Evolutionary conservation across 2,113 vertebrate genomes (phyloP).

Genomic region (Saimiri boliviensis): DNA sequence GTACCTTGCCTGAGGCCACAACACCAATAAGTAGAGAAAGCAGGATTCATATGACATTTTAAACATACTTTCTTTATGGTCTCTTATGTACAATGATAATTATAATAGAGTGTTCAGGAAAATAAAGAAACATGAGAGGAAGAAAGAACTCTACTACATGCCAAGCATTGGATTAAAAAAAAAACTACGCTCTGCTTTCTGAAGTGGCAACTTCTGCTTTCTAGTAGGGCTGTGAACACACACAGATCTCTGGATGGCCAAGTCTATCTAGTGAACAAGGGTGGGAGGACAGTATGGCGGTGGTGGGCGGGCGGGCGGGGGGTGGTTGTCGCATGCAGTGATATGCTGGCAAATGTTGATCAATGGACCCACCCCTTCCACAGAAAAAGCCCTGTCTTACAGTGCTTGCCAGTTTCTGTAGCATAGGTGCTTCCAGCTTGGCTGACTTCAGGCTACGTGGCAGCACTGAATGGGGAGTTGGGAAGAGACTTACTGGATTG

Average conservation of each 20-base stretch:
- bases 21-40: background rate
- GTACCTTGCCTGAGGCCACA: background rate
- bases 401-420: background rate
- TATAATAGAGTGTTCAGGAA: background rate
- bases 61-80: background rate
- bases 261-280: no score
- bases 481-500: background rate
- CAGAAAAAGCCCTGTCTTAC: background rate
- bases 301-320: fast-evolving
- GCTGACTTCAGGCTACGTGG: background rate
- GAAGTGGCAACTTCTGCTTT: background rate
- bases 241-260: background rate
- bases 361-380: background rate
- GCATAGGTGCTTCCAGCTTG: background rate
- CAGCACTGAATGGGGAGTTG: background rate
- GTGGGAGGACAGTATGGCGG: background rate
- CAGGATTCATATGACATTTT: background rate
- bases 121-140: background rate
- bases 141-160: background rate
- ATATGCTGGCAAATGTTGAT: background rate
- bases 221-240: background rate
- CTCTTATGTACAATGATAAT: background rate
- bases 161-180: background rate
- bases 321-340: background rate
- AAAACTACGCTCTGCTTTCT: background rate